phyloP scores from a whole-genome alignment of 2,113 vertebrate genomes.

The Tenrec ecaudatus region DNA sequence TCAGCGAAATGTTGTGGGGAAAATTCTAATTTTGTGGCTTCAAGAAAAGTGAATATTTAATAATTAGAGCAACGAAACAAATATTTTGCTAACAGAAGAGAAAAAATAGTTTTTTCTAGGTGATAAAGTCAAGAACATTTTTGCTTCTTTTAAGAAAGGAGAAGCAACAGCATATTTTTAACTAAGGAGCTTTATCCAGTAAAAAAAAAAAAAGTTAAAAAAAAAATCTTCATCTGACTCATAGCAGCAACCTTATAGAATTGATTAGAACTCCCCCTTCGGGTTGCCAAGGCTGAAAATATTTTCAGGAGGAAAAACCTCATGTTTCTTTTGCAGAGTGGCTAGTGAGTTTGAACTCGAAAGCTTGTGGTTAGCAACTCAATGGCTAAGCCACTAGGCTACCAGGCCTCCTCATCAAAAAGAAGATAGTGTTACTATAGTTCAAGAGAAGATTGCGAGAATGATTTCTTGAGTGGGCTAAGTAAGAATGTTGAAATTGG shows the following conservation, averaged over 20 bases:
- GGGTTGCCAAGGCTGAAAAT: too few relatives aligned
- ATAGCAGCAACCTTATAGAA: too few relatives aligned
- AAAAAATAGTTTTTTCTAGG: not conserved
- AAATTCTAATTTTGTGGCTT: not conserved
- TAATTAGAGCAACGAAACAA: not conserved
- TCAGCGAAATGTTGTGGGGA: not conserved
- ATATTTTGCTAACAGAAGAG: not conserved
- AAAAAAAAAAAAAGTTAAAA: not conserved
- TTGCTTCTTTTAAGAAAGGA: not conserved
- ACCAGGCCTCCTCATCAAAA: not conserved
- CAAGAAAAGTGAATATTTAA: not conserved
- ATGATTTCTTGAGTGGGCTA: not conserved
- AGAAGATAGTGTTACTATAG: not conserved
- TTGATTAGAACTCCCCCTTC: too few relatives aligned
- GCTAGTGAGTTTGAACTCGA: too few relatives aligned
- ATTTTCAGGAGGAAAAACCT: too few relatives aligned
- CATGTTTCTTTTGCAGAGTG: too few relatives aligned
- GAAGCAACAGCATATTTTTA: not conserved
- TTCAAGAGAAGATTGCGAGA: not conserved
- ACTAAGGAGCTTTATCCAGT: not conserved
- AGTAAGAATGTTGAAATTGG: not conserved
- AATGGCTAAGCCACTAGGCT: too few relatives aligned
- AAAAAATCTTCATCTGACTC: too few relatives aligned
- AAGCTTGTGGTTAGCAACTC: too few relatives aligned
- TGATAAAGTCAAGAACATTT: not conserved